These are phyloP conservation scores for Cassiopea xamachana DNA, from an alignment of 30 jellyfish, hydroid and myxozoan genomes.

Conservation along the genomic window DNA sequence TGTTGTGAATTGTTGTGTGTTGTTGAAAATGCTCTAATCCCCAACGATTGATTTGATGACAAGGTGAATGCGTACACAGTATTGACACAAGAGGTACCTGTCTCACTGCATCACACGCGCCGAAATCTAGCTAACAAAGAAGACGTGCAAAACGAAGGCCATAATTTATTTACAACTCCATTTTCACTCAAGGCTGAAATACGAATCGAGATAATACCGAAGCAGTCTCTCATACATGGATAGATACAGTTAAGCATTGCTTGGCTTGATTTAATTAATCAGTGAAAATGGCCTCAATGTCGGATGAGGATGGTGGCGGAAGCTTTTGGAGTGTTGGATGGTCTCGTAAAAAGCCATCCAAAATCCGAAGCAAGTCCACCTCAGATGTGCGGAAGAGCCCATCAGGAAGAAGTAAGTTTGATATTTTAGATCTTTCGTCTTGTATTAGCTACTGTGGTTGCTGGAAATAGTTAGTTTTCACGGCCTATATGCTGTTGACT, in stretches of 20 bases:
- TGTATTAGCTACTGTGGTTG: background rate
- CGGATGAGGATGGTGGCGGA: constrained; percentile 64
- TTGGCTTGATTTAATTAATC: background rate
- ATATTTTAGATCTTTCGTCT: background rate
- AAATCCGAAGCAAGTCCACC: constrained; percentile 61
- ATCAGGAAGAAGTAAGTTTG: constrained; percentile 49
- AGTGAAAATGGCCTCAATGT: constrained; percentile 40
- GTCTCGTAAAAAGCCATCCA: constrained; percentile 51
- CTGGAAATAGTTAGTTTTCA: background rate
- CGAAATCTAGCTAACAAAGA: background rate
- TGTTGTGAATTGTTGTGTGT: constrained; percentile 34
- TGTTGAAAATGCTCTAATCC: constrained; percentile 65
- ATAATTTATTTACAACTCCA: background rate
- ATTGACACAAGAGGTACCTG: constrained; percentile 48
- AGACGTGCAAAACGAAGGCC: background rate
- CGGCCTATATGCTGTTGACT: constrained; percentile 1
- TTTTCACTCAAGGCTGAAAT: background rate
- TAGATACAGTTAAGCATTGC: background rate
- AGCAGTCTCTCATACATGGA: background rate
- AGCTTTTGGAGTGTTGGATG: constrained; percentile 70
- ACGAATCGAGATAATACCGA: background rate
- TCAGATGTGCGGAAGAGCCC: constrained; percentile 54
- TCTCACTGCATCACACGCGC: constrained; percentile 30
- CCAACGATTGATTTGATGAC: constrained; percentile 50
- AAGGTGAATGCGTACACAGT: constrained; percentile 19